A percentile compares a stretch with the other conserved stretches of the same genome.
Conservation (phyloP, 1,140 invertebrate genomes). For the Dinoponera quadriceps region DNA sequence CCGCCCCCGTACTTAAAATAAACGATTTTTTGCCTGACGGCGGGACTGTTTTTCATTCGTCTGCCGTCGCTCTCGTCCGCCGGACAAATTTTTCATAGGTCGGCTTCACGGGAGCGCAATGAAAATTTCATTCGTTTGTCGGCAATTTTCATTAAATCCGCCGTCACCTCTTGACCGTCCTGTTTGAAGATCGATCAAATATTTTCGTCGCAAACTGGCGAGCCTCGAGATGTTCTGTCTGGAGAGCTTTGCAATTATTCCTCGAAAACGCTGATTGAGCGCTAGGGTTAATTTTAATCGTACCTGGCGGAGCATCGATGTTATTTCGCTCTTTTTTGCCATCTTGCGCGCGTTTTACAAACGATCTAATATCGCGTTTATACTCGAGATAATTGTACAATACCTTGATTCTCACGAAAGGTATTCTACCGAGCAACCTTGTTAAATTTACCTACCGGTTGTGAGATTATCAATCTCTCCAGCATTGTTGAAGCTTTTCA, state of each 20-base stretch:
- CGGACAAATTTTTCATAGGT: conserved; percentile 62
- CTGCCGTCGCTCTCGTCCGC: conserved; percentile 35
- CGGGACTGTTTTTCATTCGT: conserved; percentile 68
- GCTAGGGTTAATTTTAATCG: no score
- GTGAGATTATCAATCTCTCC: background rate
- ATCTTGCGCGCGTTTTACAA: no score
- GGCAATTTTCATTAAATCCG: conserved; percentile 72
- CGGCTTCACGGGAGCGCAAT: conserved; percentile 44
- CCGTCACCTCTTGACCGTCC: conserved; percentile 66
- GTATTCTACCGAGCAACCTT: background rate
- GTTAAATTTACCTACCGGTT: background rate
- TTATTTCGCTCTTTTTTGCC: background rate
- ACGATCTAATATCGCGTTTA: no score
- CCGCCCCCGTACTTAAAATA: conserved; percentile 31
- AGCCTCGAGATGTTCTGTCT: conserved; percentile 49
- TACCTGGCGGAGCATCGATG: background rate
- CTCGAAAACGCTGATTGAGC: background rate
- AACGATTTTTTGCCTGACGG: conserved; percentile 60
- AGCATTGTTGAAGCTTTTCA: background rate
- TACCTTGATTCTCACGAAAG: no score
- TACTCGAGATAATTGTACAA: no score
- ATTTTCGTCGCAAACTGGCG: conserved; percentile 68
- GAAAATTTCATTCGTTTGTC: conserved; percentile 73
- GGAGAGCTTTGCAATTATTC: conserved; percentile 11
- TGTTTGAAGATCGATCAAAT: conserved; percentile 67